phyloP scores from a whole-genome alignment of 2,113 vertebrate species.

The Prietella phreatophila region DNA sequence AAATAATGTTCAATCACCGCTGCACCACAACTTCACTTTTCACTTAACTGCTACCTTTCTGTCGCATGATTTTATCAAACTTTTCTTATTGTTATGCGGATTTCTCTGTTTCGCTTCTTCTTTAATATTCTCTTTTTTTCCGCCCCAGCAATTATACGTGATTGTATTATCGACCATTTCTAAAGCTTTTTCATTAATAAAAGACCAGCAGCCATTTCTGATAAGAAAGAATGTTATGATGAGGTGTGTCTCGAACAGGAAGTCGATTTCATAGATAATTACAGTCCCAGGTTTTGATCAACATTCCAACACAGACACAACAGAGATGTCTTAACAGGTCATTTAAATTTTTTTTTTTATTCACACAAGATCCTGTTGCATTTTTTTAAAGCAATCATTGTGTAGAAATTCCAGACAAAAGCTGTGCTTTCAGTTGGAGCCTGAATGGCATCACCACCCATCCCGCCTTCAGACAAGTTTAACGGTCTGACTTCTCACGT shows the following conservation, averaged over 20 bases:
- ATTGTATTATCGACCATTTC: background rate
- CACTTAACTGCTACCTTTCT: background rate
- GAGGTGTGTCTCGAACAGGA: background rate
- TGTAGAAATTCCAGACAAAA: slow-evolving; percentile 28
- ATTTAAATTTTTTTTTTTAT: background rate
- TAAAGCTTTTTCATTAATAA: background rate
- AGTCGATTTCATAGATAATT: background rate
- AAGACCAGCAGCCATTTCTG: background rate
- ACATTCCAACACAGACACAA: background rate
- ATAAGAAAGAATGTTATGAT: background rate
- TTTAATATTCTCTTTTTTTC: background rate
- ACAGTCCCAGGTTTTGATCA: background rate
- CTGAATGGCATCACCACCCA: background rate
- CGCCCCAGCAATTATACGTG: background rate
- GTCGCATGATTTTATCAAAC: background rate
- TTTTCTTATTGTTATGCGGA: background rate
- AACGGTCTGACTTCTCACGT: slow-evolving; percentile 35
- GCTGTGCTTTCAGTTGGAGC: background rate
- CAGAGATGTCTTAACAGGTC: background rate
- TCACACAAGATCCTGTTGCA: slow-evolving; percentile 12
- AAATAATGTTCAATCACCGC: background rate
- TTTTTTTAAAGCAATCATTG: background rate
- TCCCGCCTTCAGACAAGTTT: slow-evolving; percentile 23
- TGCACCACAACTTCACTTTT: slow-evolving; percentile 21
- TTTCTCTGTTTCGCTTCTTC: slow-evolving; percentile 11